A percentile compares a stretch with the other conserved stretches of the same genome.
Conservation (phyloP, 2,797 vertebrate species). For the Threskiornis aethiopicus region DNA sequence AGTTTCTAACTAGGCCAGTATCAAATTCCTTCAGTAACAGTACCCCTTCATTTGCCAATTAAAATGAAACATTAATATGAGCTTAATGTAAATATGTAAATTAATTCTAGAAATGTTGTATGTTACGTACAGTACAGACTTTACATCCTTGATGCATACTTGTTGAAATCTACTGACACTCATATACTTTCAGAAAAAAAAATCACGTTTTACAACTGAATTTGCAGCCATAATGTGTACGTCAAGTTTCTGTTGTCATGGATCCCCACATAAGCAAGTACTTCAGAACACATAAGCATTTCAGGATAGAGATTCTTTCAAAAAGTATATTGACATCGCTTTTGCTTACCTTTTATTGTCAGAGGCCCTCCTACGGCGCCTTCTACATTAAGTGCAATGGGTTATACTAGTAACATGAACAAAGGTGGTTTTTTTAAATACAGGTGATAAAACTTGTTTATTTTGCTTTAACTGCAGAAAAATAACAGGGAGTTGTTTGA, state of each 20-base stretch:
- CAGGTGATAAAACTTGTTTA: slow-evolving; percentile 49
- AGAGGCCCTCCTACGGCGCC: not conserved
- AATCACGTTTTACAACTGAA: not conserved
- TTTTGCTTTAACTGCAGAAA: slow-evolving; percentile 61
- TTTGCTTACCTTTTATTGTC: not conserved
- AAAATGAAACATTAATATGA: not conserved
- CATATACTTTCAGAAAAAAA: not conserved
- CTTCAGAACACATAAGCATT: not conserved
- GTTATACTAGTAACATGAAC: not conserved
- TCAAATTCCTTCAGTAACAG: not conserved
- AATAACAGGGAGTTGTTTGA: slow-evolving; percentile 42
- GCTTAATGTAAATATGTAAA: not conserved
- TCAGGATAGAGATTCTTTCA: not conserved
- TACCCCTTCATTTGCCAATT: not conserved
- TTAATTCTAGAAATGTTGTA: slow-evolving; percentile 25
- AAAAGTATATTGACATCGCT: not conserved
- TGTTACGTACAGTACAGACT: slow-evolving; percentile 35
- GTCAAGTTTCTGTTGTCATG: not conserved
- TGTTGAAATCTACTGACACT: not conserved
- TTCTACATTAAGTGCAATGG: not conserved
- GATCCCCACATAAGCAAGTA: not conserved
- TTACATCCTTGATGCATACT: slow-evolving; percentile 23
- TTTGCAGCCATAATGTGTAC: not conserved
- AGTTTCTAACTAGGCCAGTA: slow-evolving; percentile 54
- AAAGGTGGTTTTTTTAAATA: slow-evolving; percentile 46